These are phyloP conservation scores for Diaperis boleti DNA, from an alignment of 2,888 invertebrate species.

Conservation along the genomic window DNA sequence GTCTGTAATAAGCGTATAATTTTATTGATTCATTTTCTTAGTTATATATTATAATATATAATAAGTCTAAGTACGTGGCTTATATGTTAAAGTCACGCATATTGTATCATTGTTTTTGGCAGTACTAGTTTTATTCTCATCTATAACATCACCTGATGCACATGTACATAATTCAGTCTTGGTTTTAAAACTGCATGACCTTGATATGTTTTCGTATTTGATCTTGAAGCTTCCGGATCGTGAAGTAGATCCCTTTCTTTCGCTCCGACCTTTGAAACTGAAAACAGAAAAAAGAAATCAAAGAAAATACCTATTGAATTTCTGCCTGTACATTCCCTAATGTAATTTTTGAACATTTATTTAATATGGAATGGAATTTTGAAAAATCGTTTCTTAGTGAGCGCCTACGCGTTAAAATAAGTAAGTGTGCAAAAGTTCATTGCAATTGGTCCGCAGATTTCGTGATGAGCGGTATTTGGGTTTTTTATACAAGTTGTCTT, in stretches of 20 bases:
- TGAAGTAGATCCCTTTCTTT: constrained; percentile 59
- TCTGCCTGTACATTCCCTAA: too few relatives aligned
- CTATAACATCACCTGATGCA: constrained; percentile 46
- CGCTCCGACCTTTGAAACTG: constrained; percentile 62
- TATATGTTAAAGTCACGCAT: constrained; percentile 65
- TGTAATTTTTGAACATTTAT: too few relatives aligned
- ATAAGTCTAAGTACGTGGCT: constrained; percentile 61
- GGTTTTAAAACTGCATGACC: constrained; percentile 64
- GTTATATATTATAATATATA: background rate
- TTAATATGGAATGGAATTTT: too few relatives aligned
- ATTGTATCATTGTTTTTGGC: constrained; percentile 63
- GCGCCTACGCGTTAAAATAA: too few relatives aligned
- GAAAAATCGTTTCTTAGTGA: background rate
- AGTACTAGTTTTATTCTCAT: constrained; percentile 43
- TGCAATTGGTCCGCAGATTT: too few relatives aligned
- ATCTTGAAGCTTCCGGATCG: constrained; percentile 63
- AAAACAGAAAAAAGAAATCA: too few relatives aligned
- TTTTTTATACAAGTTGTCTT: too few relatives aligned
- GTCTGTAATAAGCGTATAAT: constrained; percentile 49
- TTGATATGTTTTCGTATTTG: constrained; percentile 63
- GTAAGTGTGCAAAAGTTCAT: too few relatives aligned
- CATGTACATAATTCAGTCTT: constrained; percentile 64
- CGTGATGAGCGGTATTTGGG: too few relatives aligned
- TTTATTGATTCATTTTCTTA: constrained; percentile 42
- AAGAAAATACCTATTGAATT: too few relatives aligned